These are phyloP conservation scores for Belgica antarctica DNA, from an alignment of 2,888 invertebrate genomes.

Conservation along the genomic window DNA sequence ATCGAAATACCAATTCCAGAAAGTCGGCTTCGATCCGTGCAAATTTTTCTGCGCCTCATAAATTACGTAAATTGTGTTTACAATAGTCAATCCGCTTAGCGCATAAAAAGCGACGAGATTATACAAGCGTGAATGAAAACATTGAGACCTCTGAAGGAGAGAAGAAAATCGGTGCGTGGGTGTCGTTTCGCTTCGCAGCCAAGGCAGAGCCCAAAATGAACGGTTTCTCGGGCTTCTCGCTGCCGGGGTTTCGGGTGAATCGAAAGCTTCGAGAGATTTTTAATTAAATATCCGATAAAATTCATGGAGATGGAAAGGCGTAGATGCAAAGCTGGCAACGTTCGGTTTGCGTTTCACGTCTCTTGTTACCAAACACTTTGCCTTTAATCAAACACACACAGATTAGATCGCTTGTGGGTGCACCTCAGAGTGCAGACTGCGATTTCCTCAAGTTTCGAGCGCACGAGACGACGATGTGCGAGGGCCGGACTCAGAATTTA, in stretches of 20 bases:
- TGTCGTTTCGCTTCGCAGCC: neutral
- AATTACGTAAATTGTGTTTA: constrained; percentile 11
- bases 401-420: neutral
- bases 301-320: neutral
- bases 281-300: neutral
- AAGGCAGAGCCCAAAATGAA: no score
- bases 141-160: neutral
- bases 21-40: constrained; percentile 5
- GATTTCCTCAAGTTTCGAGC: no score
- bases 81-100: neutral
- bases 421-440: neutral
- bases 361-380: neutral
- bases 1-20: neutral
- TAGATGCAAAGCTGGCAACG: neutral
- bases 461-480: neutral
- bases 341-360: neutral
- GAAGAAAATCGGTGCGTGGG: neutral
- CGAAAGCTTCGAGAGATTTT: neutral
- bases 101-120: neutral
- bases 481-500: neutral
- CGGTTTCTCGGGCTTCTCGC: neutral
- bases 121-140: neutral
- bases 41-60: constrained; percentile 12
- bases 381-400: neutral
- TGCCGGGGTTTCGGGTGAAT: neutral